A percentile compares a stretch with the other conserved stretches of the same genome.
These are phyloP conservation scores for Spongia lamella DNA, from an alignment of 37 sponge, comb jelly and placozoan genomes.

Conservation along the genomic window DNA sequence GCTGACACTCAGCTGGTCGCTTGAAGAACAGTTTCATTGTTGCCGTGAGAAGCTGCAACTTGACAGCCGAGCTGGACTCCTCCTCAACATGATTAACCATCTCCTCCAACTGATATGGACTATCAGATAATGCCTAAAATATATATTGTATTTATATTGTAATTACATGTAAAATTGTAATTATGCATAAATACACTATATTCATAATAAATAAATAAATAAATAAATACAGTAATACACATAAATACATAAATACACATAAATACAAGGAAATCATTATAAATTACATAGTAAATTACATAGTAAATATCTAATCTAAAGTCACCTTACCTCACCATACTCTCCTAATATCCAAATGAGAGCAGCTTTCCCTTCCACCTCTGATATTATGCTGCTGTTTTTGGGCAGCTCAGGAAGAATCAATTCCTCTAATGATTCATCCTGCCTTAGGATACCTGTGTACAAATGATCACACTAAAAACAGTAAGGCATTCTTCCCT, in stretches of 20 bases:
- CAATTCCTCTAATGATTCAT: slow-evolving; percentile 72
- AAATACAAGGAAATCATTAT: neutral
- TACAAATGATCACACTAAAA: neutral
- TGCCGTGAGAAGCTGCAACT: slow-evolving; percentile 87
- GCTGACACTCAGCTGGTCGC: slow-evolving; percentile 94
- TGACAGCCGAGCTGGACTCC: slow-evolving; percentile 72
- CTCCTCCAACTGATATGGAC: slow-evolving; percentile 88
- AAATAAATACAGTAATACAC: neutral
- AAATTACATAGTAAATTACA: neutral
- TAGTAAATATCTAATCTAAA: too few species aligned
- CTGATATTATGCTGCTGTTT: slow-evolving; percentile 31
- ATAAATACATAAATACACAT: neutral
- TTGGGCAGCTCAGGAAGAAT: slow-evolving; percentile 73
- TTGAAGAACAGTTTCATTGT: slow-evolving; percentile 96
- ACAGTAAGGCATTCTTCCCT: slow-evolving; percentile 4
- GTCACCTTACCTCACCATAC: slow-evolving; percentile 82
- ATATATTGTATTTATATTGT: too few species aligned
- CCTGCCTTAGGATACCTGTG: slow-evolving; percentile 82
- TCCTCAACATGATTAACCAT: slow-evolving; percentile 49
- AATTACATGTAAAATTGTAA: neutral
- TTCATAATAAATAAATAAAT: neutral
- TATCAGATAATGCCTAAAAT: slow-evolving; percentile 66
- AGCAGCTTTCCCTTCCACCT: slow-evolving; percentile 78
- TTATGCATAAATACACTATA: neutral
- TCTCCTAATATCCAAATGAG: slow-evolving; percentile 94